Conservation (phyloP, 1,140 invertebrate species). For the Vollenhovia emeryi region DNA sequence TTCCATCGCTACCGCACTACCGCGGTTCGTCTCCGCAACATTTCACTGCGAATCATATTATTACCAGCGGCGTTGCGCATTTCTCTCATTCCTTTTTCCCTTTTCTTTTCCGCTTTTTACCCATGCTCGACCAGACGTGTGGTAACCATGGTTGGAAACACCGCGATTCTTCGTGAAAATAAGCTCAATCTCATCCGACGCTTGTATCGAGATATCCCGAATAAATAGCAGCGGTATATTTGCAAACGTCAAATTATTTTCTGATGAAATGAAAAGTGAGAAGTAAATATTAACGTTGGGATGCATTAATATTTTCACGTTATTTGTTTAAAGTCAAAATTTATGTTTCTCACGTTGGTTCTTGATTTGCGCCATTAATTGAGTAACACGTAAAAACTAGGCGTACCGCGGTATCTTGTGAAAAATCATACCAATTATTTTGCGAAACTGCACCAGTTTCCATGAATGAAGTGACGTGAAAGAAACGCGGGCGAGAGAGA, state of each 20-base stretch:
- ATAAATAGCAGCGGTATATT: neutral
- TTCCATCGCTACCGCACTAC: neutral
- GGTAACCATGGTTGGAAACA: neutral
- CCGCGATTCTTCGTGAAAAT: conserved; percentile 3
- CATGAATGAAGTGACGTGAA: neutral
- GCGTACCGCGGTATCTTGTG: neutral
- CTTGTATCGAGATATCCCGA: neutral
- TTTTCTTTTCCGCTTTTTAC: neutral
- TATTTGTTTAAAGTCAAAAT: neutral
- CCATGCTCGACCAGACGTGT: neutral
- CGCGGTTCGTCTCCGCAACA: neutral
- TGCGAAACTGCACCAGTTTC: neutral
- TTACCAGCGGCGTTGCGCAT: conserved; percentile 7
- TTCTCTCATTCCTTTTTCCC: neutral
- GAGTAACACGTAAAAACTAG: neutral
- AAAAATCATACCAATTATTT: neutral
- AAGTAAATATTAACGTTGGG: neutral
- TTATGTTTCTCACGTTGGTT: neutral
- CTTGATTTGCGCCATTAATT: neutral
- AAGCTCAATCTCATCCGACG: too few species aligned
- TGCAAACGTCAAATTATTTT: neutral
- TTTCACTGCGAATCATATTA: conserved; percentile 31
- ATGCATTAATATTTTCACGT: neutral
- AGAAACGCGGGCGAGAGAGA: neutral
- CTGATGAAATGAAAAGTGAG: neutral